Conservation (phyloP, 1,140 invertebrate genomes). For the Holcopasites calliopsidis region DNA sequence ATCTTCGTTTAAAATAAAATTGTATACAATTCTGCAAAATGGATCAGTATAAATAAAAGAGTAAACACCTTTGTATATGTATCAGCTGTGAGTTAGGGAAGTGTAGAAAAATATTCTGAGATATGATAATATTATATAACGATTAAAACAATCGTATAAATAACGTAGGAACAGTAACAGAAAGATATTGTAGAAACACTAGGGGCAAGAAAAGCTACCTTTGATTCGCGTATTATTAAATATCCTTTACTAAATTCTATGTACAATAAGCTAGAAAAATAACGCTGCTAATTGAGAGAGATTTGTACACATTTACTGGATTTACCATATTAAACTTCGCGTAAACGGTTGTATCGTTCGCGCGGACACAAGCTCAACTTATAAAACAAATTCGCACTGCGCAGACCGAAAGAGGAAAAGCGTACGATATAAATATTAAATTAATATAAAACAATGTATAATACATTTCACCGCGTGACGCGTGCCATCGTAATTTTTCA, state of each 20-base stretch:
- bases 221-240: not conserved
- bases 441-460: not conserved
- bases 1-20: not conserved
- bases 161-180: slow-evolving; percentile 31
- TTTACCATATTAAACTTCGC: not conserved
- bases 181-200: too few relatives aligned
- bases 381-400: not conserved
- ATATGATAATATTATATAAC: not conserved
- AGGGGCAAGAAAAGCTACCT: slow-evolving; percentile 14
- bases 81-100: slow-evolving; percentile 1
- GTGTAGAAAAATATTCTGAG: slow-evolving; percentile 29
- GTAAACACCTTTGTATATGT: not conserved
- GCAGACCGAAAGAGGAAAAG: not conserved
- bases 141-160: slow-evolving; percentile 15
- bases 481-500: too few relatives aligned
- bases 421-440: slow-evolving; percentile 17
- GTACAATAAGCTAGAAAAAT: not conserved
- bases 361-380: not conserved
- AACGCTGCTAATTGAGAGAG: not conserved
- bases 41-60: slow-evolving; percentile 12
- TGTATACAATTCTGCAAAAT: too few relatives aligned
- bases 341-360: too few relatives aligned
- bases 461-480: not conserved
- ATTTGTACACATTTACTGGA: slow-evolving; percentile 20
- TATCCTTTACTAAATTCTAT: not conserved